phyloP scores from a whole-genome alignment of 2,888 invertebrate species.

The Drosophila peninsularis region DNA sequence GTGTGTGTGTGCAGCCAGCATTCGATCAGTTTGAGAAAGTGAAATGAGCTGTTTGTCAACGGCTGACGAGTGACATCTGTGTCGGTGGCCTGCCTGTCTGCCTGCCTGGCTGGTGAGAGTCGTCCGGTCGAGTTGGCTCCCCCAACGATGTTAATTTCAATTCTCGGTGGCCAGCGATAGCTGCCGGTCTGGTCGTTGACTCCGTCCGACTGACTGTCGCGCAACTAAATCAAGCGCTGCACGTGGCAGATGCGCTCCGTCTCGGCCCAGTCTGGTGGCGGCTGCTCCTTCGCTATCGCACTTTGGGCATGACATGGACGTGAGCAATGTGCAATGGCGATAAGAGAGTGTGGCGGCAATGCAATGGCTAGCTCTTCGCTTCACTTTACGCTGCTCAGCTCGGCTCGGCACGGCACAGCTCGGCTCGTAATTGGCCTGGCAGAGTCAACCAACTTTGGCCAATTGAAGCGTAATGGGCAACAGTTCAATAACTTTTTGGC shows the following conservation, averaged over 20 bases:
- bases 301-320: constrained; percentile 62
- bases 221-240: constrained; percentile 74
- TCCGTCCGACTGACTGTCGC: constrained; percentile 20
- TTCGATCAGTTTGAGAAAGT: constrained; percentile 65
- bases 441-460: constrained; percentile 58
- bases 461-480: constrained; percentile 82
- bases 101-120: constrained; percentile 14
- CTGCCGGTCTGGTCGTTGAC: constrained; percentile 68
- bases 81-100: constrained; percentile 41
- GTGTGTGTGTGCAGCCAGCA: constrained; percentile 11
- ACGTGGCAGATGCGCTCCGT: constrained; percentile 70
- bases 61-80: constrained; percentile 51
- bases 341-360: constrained; percentile 53
- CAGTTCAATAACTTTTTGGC: constrained; percentile 82
- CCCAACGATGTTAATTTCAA: constrained; percentile 71
- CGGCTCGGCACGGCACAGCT: background rate
- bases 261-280: constrained; percentile 46
- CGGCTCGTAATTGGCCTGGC: constrained; percentile 47
- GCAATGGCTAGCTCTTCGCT: background rate
- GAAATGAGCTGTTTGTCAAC: constrained; percentile 68
- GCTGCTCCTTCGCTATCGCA: constrained; percentile 60
- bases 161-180: constrained; percentile 52
- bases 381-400: constrained; percentile 2
- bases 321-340: constrained; percentile 77
- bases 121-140: constrained; percentile 19